phyloP scores from a whole-genome alignment of 2,888 invertebrate species.

The Lochmaea capreae region DNA sequence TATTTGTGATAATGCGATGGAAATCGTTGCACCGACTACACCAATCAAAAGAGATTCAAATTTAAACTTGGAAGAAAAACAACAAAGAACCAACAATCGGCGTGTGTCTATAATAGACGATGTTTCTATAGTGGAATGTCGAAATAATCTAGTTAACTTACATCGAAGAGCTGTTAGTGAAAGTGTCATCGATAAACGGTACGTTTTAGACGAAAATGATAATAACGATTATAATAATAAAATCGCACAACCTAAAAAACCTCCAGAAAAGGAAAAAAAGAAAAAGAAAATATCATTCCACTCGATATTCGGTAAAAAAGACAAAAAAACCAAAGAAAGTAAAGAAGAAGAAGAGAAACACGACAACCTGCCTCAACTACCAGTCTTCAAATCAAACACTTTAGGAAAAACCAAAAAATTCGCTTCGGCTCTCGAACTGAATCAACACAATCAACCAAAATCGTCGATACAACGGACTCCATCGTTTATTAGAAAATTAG shows the following conservation, averaged over 20 bases:
- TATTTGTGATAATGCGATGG: slow-evolving; percentile 49
- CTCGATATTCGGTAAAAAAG: slow-evolving; percentile 54
- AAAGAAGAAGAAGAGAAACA: slow-evolving; percentile 55
- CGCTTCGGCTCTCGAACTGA: slow-evolving; percentile 56
- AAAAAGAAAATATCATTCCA: slow-evolving; percentile 56
- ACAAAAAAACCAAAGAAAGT: slow-evolving; percentile 52
- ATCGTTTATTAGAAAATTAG: slow-evolving; percentile 60
- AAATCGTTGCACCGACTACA: slow-evolving; percentile 37
- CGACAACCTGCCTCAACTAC: slow-evolving; percentile 53
- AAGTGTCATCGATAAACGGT: slow-evolving; percentile 15
- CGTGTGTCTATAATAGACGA: slow-evolving; percentile 51
- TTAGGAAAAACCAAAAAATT: slow-evolving; percentile 53
- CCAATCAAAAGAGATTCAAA: slow-evolving; percentile 49
- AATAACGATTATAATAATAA: slow-evolving; percentile 42
- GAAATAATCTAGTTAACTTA: slow-evolving; percentile 45
- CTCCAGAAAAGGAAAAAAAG: slow-evolving; percentile 49
- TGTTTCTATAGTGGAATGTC: slow-evolving; percentile 45
- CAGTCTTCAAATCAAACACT: slow-evolving; percentile 46
- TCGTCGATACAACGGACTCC: slow-evolving; percentile 52
- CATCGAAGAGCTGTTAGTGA: slow-evolving; percentile 42
- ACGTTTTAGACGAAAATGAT: slow-evolving; percentile 50
- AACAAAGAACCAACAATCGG: slow-evolving; percentile 43
- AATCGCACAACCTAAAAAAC: slow-evolving; percentile 36
- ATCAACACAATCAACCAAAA: slow-evolving; percentile 36
- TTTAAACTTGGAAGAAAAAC: slow-evolving; percentile 46